These are phyloP conservation scores for Serrognathus titanus DNA, from an alignment of 2,888 invertebrate species.

Conservation along the genomic window DNA sequence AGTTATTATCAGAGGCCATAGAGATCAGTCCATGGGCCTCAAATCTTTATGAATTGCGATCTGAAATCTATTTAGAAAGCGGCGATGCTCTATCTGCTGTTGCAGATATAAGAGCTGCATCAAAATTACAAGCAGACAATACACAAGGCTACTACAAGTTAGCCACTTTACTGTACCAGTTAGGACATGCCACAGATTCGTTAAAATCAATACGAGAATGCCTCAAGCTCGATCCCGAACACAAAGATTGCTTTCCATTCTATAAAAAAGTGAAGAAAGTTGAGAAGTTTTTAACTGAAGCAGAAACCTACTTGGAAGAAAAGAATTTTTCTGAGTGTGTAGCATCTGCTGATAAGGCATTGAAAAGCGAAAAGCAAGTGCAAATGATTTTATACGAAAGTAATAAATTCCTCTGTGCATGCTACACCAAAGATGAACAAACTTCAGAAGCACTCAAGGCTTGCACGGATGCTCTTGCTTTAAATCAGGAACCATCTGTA, in stretches of 20 bases:
- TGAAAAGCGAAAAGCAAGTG: constrained; percentile 68
- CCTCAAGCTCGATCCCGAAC: constrained; percentile 94
- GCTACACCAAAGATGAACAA: constrained; percentile 69
- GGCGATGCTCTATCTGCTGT: constrained; percentile 85
- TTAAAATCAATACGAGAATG: constrained; percentile 95
- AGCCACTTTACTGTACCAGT: constrained; percentile 79
- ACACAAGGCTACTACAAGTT: constrained; percentile 82
- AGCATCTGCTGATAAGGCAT: constrained; percentile 61
- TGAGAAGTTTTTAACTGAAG: constrained; percentile 72
- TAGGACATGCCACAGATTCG: constrained; percentile 89
- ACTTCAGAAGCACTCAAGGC: constrained; percentile 67
- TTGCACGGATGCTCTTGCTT: constrained; percentile 77
- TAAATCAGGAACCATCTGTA: constrained; percentile 70
- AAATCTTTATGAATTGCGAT: constrained; percentile 76
- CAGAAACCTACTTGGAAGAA: constrained; percentile 59
- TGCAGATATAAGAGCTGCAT: constrained; percentile 84
- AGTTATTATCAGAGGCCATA: constrained; percentile 62
- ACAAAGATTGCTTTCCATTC: constrained; percentile 91
- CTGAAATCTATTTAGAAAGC: constrained; percentile 75
- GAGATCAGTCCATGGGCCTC: constrained; percentile 90
- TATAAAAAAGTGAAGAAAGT: constrained; percentile 96
- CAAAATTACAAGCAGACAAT: constrained; percentile 88
- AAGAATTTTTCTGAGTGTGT: constrained; percentile 69
- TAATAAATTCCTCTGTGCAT: constrained; percentile 76
- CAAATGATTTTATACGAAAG: constrained; percentile 71